Evolutionary conservation across 1,140 invertebrate species (phyloP).

Genomic region (Procambarus clarkii): DNA sequence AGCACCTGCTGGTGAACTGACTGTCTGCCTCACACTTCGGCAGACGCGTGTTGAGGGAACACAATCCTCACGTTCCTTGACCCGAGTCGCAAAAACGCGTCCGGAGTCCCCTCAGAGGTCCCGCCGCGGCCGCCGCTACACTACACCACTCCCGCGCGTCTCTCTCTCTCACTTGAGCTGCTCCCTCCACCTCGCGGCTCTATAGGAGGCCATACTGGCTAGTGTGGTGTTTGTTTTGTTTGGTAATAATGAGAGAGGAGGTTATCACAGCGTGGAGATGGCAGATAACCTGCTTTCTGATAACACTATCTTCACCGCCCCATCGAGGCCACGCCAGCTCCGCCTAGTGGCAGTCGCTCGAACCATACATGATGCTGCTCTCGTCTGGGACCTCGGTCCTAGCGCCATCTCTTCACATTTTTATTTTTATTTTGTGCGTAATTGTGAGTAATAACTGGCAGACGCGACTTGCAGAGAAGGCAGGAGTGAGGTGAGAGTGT

Average conservation of each 20-base stretch:
- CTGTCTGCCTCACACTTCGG: neutral
- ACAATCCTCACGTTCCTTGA: constrained; percentile 49
- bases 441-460: constrained; percentile 29
- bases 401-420: constrained; percentile 50
- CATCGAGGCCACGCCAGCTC: constrained; percentile 65
- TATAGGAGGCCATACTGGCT: constrained; percentile 62
- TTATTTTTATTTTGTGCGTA: constrained; percentile 37
- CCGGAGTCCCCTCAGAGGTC: neutral
- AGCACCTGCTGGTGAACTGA: constrained; percentile 49
- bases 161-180: neutral
- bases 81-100: constrained; percentile 44
- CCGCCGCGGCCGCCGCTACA: neutral
- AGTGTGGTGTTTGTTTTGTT: constrained; percentile 57
- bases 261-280: constrained; percentile 69
- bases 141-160: neutral
- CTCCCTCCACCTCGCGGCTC: constrained; percentile 28
- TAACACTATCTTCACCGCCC: constrained; percentile 66
- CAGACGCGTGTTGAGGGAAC: constrained; percentile 24
- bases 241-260: constrained; percentile 65
- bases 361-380: constrained; percentile 40
- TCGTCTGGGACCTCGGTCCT: constrained; percentile 22
- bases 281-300: constrained; percentile 70
- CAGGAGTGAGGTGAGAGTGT: constrained; percentile 18
- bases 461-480: neutral
- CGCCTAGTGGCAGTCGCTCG: constrained; percentile 58